Evolutionary conservation across 1,140 invertebrate species (phyloP).

Genomic region (Hesperophylax magnus): DNA sequence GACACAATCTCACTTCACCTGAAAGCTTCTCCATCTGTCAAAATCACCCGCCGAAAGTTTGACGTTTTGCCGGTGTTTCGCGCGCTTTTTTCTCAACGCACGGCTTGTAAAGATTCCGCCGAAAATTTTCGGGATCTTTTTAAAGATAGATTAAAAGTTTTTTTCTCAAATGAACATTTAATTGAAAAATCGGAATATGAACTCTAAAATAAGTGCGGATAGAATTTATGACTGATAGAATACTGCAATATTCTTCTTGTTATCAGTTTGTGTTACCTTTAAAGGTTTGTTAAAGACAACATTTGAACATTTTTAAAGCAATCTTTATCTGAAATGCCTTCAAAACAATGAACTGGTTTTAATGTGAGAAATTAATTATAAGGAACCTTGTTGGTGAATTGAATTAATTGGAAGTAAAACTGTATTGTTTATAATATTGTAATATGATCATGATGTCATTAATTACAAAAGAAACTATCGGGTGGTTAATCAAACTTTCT

Average conservation of each 20-base stretch:
- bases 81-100: constrained; percentile 36
- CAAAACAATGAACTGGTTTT: constrained; percentile 12
- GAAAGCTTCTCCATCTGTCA: constrained; percentile 40
- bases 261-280: not conserved
- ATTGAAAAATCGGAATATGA: too few relatives aligned
- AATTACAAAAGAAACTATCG: too few relatives aligned
- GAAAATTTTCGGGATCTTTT: constrained; percentile 5
- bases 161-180: not conserved
- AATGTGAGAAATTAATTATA: constrained; percentile 5
- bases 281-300: not conserved
- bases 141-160: not conserved
- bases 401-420: not conserved
- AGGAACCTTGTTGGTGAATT: constrained; percentile 1
- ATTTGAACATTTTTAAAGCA: not conserved
- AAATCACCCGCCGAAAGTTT: constrained; percentile 37
- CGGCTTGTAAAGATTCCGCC: not conserved
- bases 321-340: not conserved
- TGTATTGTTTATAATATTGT: too few relatives aligned
- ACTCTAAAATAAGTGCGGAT: too few relatives aligned
- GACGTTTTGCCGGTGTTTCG: constrained; percentile 39
- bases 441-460: too few relatives aligned
- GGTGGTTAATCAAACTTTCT: too few relatives aligned
- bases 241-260: too few relatives aligned
- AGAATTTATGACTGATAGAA: too few relatives aligned
- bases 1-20: not conserved